Conservation (phyloP, 1,140 invertebrate genomes). For the Drosophila leontia region DNA sequence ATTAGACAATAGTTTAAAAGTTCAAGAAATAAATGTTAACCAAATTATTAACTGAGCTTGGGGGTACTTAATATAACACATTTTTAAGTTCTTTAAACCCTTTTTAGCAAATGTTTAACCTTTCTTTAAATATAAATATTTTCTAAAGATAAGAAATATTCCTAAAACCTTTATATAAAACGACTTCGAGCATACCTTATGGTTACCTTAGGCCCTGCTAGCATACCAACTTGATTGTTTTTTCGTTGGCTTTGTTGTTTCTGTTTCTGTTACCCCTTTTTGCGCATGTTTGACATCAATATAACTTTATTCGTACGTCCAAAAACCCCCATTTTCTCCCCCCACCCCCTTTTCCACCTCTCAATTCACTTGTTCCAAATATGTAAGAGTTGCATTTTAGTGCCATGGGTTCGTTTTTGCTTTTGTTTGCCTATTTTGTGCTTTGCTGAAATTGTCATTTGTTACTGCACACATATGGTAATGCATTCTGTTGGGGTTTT, state of each 20-base stretch:
- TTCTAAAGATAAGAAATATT: no score
- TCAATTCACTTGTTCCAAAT: conserved; percentile 72
- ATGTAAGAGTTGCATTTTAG: conserved; percentile 64
- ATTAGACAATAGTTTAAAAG: no score
- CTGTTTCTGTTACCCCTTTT: conserved; percentile 43
- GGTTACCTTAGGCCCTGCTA: background rate
- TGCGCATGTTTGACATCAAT: conserved; percentile 77
- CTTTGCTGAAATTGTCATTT: conserved; percentile 74
- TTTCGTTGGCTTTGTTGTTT: conserved; percentile 17
- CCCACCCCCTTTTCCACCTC: conserved; percentile 13
- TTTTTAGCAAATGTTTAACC: no score
- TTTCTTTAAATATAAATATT: background rate
- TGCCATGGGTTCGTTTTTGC: conserved; percentile 4
- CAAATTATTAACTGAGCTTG: no score
- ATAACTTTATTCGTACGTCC: conserved; percentile 64
- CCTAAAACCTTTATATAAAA: no score
- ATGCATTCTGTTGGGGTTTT: conserved; percentile 59
- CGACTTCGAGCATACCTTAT: conserved; percentile 19
- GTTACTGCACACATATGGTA: conserved; percentile 52
- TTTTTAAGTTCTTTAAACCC: background rate
- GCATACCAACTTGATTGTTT: conserved; percentile 32
- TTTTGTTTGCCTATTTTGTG: conserved; percentile 55
- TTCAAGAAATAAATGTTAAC: no score
- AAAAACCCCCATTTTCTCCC: conserved; percentile 3
- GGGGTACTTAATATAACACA: background rate